Conservation (phyloP, 2,888 invertebrate species). For the Standfussiana lucernea region DNA sequence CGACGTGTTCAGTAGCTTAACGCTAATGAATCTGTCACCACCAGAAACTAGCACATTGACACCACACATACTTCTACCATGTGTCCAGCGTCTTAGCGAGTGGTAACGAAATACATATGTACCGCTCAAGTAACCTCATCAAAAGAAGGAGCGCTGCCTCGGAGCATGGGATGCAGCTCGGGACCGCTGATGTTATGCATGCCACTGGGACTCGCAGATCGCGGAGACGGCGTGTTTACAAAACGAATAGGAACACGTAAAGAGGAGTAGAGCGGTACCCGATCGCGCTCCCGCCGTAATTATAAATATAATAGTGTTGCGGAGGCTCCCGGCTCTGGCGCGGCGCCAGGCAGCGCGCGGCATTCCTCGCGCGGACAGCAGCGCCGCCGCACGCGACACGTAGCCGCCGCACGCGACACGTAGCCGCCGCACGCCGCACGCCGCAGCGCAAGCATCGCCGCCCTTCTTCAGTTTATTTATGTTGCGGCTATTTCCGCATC, state of each 20-base stretch:
- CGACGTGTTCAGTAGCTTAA: not conserved
- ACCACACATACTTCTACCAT: not conserved
- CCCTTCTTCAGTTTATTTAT: constrained; percentile 58
- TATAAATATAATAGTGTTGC: constrained; percentile 70
- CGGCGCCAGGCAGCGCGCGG: constrained; percentile 67
- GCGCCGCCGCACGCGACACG: constrained; percentile 59
- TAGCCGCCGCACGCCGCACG: constrained; percentile 20
- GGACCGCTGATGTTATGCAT: not conserved
- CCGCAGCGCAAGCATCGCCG: constrained; percentile 13
- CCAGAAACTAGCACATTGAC: not conserved
- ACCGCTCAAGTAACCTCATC: not conserved
- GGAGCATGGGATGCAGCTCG: not conserved
- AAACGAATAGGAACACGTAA: constrained; percentile 50
- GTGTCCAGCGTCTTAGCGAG: not conserved
- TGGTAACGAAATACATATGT: not conserved
- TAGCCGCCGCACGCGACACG: constrained; percentile 47
- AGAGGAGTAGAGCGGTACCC: constrained; percentile 43
- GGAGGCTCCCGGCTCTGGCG: constrained; percentile 61
- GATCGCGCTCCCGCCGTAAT: constrained; percentile 51
- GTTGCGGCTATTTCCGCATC: constrained; percentile 61
- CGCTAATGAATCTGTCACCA: constrained; percentile 13
- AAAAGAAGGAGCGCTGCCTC: not conserved
- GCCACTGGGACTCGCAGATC: not conserved
- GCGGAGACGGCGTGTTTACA: constrained; percentile 52
- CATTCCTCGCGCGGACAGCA: constrained; percentile 65